Conservation (phyloP, 2,797 vertebrate species). For the Anniella stebbinsi region DNA sequence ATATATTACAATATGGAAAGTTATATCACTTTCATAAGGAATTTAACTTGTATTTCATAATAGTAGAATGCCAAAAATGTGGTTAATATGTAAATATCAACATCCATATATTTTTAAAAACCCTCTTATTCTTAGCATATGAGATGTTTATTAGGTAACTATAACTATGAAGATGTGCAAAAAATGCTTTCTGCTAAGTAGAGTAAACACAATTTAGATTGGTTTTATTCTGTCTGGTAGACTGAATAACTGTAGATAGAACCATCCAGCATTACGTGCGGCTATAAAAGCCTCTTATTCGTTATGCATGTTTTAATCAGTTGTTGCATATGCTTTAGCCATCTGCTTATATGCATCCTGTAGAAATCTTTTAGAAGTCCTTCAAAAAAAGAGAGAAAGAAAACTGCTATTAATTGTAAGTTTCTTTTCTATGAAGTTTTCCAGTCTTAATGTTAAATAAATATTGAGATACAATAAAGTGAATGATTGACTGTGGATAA, state of each 20-base stretch:
- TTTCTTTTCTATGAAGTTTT: too few species aligned
- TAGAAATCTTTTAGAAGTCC: too few species aligned
- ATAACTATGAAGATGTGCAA: not conserved
- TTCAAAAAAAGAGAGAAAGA: not conserved
- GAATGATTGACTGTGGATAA: not conserved
- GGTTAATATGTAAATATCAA: too few species aligned
- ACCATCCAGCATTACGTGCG: not conserved
- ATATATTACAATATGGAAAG: not conserved
- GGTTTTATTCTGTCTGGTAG: not conserved
- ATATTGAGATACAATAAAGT: not conserved
- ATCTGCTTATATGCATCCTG: not conserved
- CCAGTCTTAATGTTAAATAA: not conserved
- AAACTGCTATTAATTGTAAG: not conserved
- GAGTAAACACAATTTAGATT: not conserved
- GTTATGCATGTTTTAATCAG: not conserved
- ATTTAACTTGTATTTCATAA: not conserved
- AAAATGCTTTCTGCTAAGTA: not conserved
- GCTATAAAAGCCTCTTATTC: not conserved
- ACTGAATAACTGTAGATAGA: not conserved
- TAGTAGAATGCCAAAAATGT: not conserved
- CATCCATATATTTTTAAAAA: too few species aligned
- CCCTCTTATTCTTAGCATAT: too few species aligned
- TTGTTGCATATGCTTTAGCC: not conserved
- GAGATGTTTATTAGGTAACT: too few species aligned
- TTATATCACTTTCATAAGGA: not conserved